Base-by-base conservation (phyloP, 2,113 vertebrate genomes). In the Protobothrops flavoviridis region DNA sequence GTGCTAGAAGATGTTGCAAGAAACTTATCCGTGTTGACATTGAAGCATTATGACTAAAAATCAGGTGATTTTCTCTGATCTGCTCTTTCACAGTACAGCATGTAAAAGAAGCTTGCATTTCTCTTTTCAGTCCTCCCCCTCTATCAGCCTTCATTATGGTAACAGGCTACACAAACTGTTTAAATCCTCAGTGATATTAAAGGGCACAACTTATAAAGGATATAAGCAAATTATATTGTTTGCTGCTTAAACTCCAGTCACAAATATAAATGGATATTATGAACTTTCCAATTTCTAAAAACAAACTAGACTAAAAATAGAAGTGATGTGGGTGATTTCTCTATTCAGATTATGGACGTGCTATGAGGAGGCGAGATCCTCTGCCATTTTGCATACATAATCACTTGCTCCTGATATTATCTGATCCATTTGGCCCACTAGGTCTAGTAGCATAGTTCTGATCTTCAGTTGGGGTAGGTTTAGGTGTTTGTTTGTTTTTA, bases 1-100 rank as follows among this genome's bases (percentile, higher is more conserved):
- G 26, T 39, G 52, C 55, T 81, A 96, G 69, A 93, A 94, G 87
- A 92, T 87, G 86, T 91, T 96, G 93, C 90, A 92, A 93, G 91
- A 55, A 26, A 3, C 15, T 50, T 81, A 69, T 2, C 6, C 52
- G 88, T 91, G 94, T 94, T 88, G 6, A 93, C 43, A 8, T 55
- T 85, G 45, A 61, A 90, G 53, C 53, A 61, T 57, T 50, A 24
- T 89, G 92, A 90, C 87, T 74, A 50, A 85, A 85, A 93, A 90
- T 90, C 92, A 90, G 92, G 88, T 86, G 74, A 90, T 61, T 87
- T 81, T 39, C 55, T 43, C 33, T 8, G 56, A 43, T 59, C n/a
- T 59, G 56, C 55, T 48, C 15, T 56, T 92, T 39, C 43, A 90
- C 69, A 59, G 43, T n/a, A 39, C 21, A n/a, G 24, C 8, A 6